A percentile compares a stretch with the other conserved stretches of the same genome.
Evolutionary conservation across 1,140 invertebrate genomes (phyloP).

Genomic region (Formica exsecta): DNA sequence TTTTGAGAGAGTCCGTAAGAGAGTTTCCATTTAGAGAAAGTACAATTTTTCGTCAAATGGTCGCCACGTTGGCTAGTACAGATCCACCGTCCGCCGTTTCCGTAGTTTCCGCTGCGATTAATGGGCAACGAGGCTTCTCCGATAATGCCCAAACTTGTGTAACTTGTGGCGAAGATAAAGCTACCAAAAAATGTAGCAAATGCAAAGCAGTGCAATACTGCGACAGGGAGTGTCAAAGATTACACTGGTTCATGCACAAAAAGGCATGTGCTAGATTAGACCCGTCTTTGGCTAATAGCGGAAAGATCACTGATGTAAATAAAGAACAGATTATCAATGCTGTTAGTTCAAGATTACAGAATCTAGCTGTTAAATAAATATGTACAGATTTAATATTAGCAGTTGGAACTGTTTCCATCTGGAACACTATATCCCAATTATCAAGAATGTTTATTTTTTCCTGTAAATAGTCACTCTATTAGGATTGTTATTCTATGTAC

Average conservation of each 20-base stretch:
- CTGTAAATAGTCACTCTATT: constrained; percentile 41
- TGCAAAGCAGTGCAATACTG: constrained; percentile 98
- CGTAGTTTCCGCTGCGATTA: constrained; percentile 94
- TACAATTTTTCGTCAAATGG: constrained; percentile 94
- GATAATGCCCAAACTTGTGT: constrained; percentile 92
- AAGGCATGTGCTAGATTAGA: constrained; percentile 91
- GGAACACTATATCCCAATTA: background rate
- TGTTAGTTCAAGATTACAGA: constrained; percentile 80
- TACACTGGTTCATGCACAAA: constrained; percentile 99
- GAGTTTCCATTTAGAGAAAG: constrained; percentile 96
- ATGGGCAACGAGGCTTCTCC: constrained; percentile 93
- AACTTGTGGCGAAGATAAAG: constrained; percentile 96
- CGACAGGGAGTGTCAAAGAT: constrained; percentile 96
- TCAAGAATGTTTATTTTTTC: constrained; percentile 30
- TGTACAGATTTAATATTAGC: constrained; percentile 47
- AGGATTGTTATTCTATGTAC: background rate
- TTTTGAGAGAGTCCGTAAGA: constrained; percentile 94
- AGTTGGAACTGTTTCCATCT: background rate
- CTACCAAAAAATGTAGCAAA: constrained; percentile 97
- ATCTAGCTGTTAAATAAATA: constrained; percentile 80
- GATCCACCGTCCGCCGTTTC: constrained; percentile 90
- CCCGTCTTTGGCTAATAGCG: constrained; percentile 63
- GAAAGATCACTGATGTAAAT: constrained; percentile 79
- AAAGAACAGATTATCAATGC: constrained; percentile 80
- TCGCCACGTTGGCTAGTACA: constrained; percentile 90